phyloP scores from a whole-genome alignment of 2,888 invertebrate genomes.

The Eupeodes latifasciatus region DNA sequence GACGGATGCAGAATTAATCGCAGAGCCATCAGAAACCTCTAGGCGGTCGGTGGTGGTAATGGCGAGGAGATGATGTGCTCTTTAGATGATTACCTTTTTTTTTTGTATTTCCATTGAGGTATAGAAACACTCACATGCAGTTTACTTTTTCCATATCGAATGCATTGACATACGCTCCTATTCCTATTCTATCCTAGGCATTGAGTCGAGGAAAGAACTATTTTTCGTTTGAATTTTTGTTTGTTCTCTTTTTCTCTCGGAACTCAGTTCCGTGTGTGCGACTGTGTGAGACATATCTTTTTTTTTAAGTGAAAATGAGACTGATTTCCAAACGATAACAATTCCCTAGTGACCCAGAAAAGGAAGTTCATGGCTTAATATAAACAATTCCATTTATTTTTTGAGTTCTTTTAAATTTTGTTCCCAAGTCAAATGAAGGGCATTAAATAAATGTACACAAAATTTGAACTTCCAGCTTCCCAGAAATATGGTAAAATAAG shows the following conservation, averaged over 20 bases:
- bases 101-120: background rate
- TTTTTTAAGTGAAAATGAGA: background rate
- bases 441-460: constrained; percentile 27
- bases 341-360: constrained; percentile 42
- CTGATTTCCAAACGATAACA: constrained; percentile 22
- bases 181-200: background rate
- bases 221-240: background rate
- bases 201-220: constrained; percentile 8
- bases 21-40: constrained; percentile 31
- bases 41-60: background rate
- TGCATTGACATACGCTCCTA: constrained; percentile 50
- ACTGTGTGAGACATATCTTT: constrained; percentile 11
- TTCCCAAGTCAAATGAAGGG: constrained; percentile 51
- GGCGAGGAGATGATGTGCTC: background rate
- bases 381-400: constrained; percentile 19
- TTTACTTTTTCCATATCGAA: constrained; percentile 17
- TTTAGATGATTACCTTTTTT: constrained; percentile 44
- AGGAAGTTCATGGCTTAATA: constrained; percentile 48
- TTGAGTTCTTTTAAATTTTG: background rate
- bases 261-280: background rate
- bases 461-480: constrained; percentile 37
- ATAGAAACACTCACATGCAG: background rate
- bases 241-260: background rate
- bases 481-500: constrained; percentile 15
- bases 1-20: constrained; percentile 38